Evolutionary conservation across 2,888 invertebrate genomes (phyloP).

Genomic region (Orthonevra nobilis): DNA sequence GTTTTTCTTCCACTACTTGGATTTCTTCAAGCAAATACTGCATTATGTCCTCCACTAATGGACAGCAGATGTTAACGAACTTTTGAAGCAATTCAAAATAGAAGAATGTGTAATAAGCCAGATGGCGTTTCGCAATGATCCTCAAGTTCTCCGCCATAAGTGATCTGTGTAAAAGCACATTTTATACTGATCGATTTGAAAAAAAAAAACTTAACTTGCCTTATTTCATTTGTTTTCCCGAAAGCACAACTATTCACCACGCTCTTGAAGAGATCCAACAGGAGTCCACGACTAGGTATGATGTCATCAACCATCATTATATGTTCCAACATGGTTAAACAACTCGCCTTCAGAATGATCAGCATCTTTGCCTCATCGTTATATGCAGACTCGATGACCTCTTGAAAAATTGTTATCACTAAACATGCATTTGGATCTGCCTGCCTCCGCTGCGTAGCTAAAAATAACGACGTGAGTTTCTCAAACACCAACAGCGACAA

Average conservation of each 20-base stretch:
- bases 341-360: constrained; percentile 74
- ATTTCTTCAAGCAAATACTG: constrained; percentile 76
- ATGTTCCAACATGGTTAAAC: constrained; percentile 77
- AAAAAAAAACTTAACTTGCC: no score
- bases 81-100: constrained; percentile 78
- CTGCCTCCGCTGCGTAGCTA: constrained; percentile 77
- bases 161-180: no score
- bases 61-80: constrained; percentile 74
- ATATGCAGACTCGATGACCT: constrained; percentile 73
- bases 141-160: constrained; percentile 74
- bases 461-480: constrained; percentile 76
- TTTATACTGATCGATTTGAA: no score
- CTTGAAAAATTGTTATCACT: constrained; percentile 77
- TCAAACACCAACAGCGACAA: constrained; percentile 76
- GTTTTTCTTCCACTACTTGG: constrained; percentile 76
- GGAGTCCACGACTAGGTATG: constrained; percentile 75
- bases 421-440: constrained; percentile 76
- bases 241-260: constrained; percentile 72
- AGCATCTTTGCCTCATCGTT: constrained; percentile 71
- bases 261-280: constrained; percentile 75
- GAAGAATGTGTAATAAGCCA: constrained; percentile 79
- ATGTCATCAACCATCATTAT: constrained; percentile 79
- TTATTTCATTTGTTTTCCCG: constrained; percentile 70
- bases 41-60: constrained; percentile 74
- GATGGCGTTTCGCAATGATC: constrained; percentile 76